Evolutionary conservation across 2,113 vertebrate species (phyloP).

Genomic region (Okapia johnstoni): DNA sequence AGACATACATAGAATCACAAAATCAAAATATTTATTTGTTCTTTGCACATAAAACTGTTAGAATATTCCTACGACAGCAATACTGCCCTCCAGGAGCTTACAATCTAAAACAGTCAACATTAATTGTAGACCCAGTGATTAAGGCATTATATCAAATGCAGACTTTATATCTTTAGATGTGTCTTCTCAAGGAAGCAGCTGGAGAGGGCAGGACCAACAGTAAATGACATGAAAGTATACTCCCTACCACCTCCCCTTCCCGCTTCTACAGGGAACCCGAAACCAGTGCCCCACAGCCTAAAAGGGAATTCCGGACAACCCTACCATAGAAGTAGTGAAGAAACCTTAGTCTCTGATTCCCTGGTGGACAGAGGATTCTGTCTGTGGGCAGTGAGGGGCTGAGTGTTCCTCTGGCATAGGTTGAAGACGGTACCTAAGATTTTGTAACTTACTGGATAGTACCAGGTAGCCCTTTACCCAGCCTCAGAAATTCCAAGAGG

Average conservation of each 20-base stretch:
- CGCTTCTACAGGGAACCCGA: neutral
- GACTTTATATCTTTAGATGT: constrained; percentile 18
- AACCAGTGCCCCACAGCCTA: neutral
- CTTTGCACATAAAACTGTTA: constrained; percentile 64
- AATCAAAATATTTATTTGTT: constrained; percentile 76
- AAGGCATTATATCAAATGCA: constrained; percentile 69
- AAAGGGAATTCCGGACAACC: constrained; percentile 3
- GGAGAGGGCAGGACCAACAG: constrained; percentile 47
- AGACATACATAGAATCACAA: constrained; percentile 53
- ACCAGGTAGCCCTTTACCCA: neutral
- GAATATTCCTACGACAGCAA: constrained; percentile 53
- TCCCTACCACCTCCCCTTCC: neutral
- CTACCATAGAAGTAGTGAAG: neutral
- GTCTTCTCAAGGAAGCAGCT: constrained; percentile 27
- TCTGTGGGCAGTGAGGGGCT: neutral
- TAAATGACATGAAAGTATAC: neutral
- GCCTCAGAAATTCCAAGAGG: neutral
- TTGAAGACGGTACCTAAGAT: neutral
- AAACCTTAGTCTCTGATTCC: constrained; percentile 6
- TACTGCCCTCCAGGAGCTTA: constrained; percentile 68
- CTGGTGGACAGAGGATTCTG: neutral
- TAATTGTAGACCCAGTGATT: constrained; percentile 60
- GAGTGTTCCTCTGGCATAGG: neutral
- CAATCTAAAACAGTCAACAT: constrained; percentile 62
- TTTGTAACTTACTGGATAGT: neutral